phyloP scores from a whole-genome alignment of 2,113 vertebrate genomes.

The Oophaga pumilio region DNA sequence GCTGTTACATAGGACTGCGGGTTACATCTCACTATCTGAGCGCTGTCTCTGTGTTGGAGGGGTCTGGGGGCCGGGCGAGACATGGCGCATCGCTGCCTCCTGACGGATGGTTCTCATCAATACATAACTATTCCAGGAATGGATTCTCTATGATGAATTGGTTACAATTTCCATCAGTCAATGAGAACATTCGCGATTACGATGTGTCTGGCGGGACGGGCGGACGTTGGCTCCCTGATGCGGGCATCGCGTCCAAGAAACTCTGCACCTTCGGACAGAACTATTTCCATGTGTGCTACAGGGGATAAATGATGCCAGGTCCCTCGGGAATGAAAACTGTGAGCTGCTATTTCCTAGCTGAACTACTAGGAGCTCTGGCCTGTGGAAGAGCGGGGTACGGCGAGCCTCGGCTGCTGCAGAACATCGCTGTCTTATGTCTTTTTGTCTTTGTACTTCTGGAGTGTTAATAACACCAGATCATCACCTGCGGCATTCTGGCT shows the following conservation, averaged over 20 bases:
- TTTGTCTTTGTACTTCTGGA: too few relatives aligned
- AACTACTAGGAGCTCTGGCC: neutral
- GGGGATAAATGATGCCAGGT: neutral
- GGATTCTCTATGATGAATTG: neutral
- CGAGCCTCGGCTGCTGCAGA: neutral
- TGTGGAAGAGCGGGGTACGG: too few relatives aligned
- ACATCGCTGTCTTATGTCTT: neutral
- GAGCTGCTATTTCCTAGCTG: neutral
- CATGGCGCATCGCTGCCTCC: neutral
- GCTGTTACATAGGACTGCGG: too few relatives aligned
- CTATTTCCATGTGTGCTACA: neutral
- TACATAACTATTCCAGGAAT: conserved; percentile 13
- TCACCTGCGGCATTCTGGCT: too few relatives aligned
- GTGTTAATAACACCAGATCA: too few relatives aligned
- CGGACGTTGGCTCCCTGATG: neutral
- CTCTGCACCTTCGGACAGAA: conserved; percentile 5
- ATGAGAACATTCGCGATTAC: conserved; percentile 11
- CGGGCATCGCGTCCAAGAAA: neutral
- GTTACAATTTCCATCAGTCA: neutral
- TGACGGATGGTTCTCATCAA: conserved; percentile 29
- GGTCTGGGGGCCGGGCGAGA: neutral
- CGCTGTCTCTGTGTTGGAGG: too few relatives aligned
- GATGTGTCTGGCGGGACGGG: neutral
- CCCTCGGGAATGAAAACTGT: neutral
- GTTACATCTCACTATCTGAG: too few relatives aligned